Conservation (phyloP, 2,797 vertebrate genomes). For the Champsocephalus esox region DNA sequence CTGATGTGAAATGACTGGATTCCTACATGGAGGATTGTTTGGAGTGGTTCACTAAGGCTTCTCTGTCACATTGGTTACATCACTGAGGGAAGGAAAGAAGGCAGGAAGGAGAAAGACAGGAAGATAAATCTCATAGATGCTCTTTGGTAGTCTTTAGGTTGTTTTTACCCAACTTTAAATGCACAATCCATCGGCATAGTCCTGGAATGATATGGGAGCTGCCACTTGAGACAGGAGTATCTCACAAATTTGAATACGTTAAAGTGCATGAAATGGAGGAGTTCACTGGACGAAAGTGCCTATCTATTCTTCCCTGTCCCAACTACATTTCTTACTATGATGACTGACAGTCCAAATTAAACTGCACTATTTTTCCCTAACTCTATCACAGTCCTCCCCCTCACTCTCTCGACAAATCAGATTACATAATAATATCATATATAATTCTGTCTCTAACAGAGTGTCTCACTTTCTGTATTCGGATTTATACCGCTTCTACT, state of each 20-base stretch:
- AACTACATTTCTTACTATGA: conserved; percentile 48
- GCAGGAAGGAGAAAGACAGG: conserved; percentile 24
- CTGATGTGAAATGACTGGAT: conserved; percentile 54
- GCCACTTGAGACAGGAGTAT: conserved; percentile 23
- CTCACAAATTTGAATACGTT: conserved; percentile 2
- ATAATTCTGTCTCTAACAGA: conserved; percentile 44
- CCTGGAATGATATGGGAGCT: conserved; percentile 33
- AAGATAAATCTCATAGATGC: conserved; percentile 14
- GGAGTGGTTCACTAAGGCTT: conserved; percentile 37
- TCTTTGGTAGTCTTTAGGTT: conserved; percentile 35
- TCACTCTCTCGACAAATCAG: conserved; percentile 54
- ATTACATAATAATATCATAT: conserved; percentile 63
- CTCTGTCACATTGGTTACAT: conserved; percentile 57
- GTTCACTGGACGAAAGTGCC: conserved; percentile 25
- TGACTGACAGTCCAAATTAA: conserved; percentile 52
- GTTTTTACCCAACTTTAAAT: conserved; percentile 37
- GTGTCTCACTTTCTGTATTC: conserved; percentile 32
- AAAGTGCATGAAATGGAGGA: conserved; percentile 35
- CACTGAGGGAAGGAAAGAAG: conserved; percentile 21
- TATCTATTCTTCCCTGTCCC: conserved; percentile 18
- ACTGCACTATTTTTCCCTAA: conserved; percentile 30
- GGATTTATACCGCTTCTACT: conserved; percentile 22
- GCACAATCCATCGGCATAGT: conserved; percentile 23
- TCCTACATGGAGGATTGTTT: conserved; percentile 41
- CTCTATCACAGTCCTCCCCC: conserved; percentile 49